A percentile compares a stretch with the other conserved stretches of the same genome.
Evolutionary conservation across 1,140 invertebrate species (phyloP).

Genomic region (Drosophila lowei): DNA sequence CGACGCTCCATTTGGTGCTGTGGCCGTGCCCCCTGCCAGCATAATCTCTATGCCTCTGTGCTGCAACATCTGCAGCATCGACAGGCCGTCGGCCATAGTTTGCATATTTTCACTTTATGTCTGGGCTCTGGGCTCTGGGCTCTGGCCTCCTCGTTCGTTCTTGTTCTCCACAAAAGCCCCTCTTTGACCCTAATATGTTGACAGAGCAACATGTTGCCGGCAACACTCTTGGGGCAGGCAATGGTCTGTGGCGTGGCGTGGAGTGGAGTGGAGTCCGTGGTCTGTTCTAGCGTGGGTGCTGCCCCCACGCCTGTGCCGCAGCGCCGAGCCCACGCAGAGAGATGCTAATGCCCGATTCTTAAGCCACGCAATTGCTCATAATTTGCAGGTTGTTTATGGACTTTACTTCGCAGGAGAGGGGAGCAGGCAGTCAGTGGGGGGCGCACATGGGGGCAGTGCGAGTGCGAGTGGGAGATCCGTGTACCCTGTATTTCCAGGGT

Average conservation of each 20-base stretch:
- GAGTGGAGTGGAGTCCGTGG: neutral
- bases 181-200: conserved; percentile 56
- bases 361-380: conserved; percentile 56
- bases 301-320: conserved; percentile 7
- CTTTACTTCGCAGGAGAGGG: neutral
- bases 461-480: no score
- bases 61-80: conserved; percentile 25
- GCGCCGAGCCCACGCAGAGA: conserved; percentile 42
- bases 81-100: conserved; percentile 45
- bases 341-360: conserved; percentile 48
- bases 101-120: conserved; percentile 48
- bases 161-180: conserved; percentile 16
- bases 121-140: neutral
- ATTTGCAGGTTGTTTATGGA: conserved; percentile 60
- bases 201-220: conserved; percentile 62
- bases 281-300: conserved; percentile 28
- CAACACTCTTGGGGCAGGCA: conserved; percentile 29
- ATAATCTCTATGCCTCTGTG: no score
- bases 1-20: neutral
- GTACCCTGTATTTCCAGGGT: no score
- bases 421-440: no score
- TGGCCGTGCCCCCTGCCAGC: neutral
- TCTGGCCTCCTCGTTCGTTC: conserved; percentile 18
- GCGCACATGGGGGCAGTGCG: no score
- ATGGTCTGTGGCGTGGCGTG: no score